These are phyloP conservation scores for Toxotes jaculatrix DNA, from an alignment of 2,113 vertebrate species.

Conservation along the genomic window DNA sequence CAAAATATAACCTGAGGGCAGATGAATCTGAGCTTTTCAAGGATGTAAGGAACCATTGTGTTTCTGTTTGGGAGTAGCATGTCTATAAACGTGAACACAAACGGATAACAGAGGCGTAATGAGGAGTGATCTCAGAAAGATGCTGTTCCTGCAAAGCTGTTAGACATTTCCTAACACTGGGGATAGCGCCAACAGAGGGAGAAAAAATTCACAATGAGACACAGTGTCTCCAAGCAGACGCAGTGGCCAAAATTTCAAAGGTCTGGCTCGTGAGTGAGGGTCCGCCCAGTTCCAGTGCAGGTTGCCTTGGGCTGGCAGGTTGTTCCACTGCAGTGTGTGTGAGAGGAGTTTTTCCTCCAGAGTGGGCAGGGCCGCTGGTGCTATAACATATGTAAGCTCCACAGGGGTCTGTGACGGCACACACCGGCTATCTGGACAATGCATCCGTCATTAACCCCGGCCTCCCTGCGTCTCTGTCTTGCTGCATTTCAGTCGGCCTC, in stretches of 20 bases:
- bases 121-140: conserved; percentile 63
- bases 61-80: conserved; percentile 13
- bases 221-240: conserved; percentile 73
- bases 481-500: conserved; percentile 53
- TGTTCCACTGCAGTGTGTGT: conserved; percentile 68
- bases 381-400: conserved; percentile 76
- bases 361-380: conserved; percentile 61
- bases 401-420: conserved; percentile 67
- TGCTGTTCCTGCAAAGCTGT: conserved; percentile 69
- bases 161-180: conserved; percentile 72
- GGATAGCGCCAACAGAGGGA: conserved; percentile 54
- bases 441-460: conserved; percentile 70
- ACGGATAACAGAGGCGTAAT: conserved; percentile 59
- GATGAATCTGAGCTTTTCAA: conserved; percentile 57
- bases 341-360: conserved; percentile 59
- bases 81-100: conserved; percentile 39
- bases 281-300: conserved; percentile 75
- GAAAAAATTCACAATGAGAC: conserved; percentile 73
- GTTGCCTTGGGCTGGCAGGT: conserved; percentile 75
- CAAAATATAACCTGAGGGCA: conserved; percentile 69
- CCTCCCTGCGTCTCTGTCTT: conserved; percentile 42
- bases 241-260: conserved; percentile 75
- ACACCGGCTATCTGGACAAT: conserved; percentile 67
- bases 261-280: conserved; percentile 68
- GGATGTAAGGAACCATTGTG: conserved; percentile 53